Conservation (phyloP, 2,797 vertebrate genomes). For the Manis javanica region DNA sequence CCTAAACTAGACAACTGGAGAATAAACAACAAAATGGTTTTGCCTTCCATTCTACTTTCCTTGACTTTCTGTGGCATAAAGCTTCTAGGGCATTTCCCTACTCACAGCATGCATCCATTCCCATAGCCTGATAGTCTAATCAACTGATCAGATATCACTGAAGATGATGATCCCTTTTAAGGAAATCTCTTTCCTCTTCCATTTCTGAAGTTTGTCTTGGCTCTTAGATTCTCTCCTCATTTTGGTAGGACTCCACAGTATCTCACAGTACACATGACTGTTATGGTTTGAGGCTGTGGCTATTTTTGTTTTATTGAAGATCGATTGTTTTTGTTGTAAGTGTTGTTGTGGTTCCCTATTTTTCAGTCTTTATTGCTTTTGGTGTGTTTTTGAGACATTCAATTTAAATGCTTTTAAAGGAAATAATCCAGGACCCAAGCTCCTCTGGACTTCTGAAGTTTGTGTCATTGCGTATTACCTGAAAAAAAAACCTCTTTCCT, state of each 20-base stretch:
- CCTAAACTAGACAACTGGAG: not conserved
- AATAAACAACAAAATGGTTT: not conserved
- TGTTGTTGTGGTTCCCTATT: not conserved
- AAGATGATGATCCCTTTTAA: not conserved
- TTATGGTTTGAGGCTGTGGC: not conserved
- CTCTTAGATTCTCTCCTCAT: not conserved
- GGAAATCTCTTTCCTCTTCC: not conserved
- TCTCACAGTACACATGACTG: not conserved
- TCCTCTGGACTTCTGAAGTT: not conserved
- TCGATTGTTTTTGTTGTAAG: not conserved
- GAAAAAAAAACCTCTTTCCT: not conserved
- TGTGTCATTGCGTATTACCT: not conserved
- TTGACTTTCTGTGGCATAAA: not conserved
- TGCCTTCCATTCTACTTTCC: not conserved
- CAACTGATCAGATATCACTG: not conserved
- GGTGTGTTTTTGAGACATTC: slow-evolving; percentile 35
- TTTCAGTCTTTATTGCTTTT: slow-evolving; percentile 37
- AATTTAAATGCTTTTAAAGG: not conserved
- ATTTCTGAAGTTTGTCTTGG: not conserved
- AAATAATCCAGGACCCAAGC: not conserved
- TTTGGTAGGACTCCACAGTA: not conserved
- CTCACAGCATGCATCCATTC: not conserved
- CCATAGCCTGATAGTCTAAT: not conserved
- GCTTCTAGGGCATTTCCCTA: not conserved
- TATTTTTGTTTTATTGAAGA: slow-evolving; percentile 58